Conservation (phyloP, 2,888 invertebrate species). For the Nymphalis polychloros region DNA sequence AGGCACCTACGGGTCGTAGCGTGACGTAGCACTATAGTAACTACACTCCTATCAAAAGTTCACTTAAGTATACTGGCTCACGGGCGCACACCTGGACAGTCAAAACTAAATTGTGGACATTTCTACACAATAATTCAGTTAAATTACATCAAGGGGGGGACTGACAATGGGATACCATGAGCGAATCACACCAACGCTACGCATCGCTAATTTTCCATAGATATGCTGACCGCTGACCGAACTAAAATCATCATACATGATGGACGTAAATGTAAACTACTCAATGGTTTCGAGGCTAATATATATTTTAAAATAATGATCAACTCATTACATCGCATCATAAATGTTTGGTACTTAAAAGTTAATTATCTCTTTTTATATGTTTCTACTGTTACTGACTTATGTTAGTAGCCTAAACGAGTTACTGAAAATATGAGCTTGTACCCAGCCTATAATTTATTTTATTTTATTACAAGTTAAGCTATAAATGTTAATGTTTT, state of each 20-base stretch:
- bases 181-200: constrained; percentile 80
- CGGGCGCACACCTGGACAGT: constrained; percentile 68
- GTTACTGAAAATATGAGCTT: no score
- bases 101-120: constrained; percentile 76
- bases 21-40: constrained; percentile 47
- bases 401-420: no score
- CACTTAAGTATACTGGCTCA: constrained; percentile 49
- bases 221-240: constrained; percentile 59
- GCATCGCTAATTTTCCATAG: constrained; percentile 77
- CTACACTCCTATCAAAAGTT: constrained; percentile 46
- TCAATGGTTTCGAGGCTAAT: constrained; percentile 12
- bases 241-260: constrained; percentile 64
- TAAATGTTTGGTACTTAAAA: no score
- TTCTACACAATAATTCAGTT: constrained; percentile 79
- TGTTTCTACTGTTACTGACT: no score
- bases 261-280: constrained; percentile 42
- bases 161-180: constrained; percentile 78
- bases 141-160: constrained; percentile 79
- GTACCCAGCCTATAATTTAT: no score
- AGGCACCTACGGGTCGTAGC: constrained; percentile 63
- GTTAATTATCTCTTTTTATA: no score
- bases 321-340: background rate
- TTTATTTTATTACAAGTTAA: no score
- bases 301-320: background rate
- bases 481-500: no score